Base-by-base conservation (phyloP, 2,888 invertebrate genomes). In the Ophonus ardosiacus region DNA sequence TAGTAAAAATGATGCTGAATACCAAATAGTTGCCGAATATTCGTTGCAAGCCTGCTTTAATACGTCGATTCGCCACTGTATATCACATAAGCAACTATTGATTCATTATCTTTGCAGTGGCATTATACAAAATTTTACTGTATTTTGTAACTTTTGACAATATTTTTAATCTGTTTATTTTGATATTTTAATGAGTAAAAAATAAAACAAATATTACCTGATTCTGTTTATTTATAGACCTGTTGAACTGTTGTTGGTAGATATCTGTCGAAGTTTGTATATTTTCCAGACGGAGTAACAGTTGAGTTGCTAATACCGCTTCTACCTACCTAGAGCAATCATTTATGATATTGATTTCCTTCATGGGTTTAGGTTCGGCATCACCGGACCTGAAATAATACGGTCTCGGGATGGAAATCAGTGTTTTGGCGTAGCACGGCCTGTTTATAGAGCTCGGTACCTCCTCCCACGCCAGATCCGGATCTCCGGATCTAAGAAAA, bases 361-460 rank as follows among this genome's bases (percentile, higher is more conserved):
- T 43, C 10, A 21, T 13, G 15, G 71, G 71, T 8, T 43, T 43
- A 40, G 71, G 71, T 18, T 74, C 43, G 18, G 68, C 68, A 38
- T 68, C 71, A 74, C 71, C 71, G 71, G 71, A 74, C 71, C 71
- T 74, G 71, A 74, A 51, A 74, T 74, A 74, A 74, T 74, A 74
- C 71, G 71, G 51, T 74, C 43, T 74, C 43, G 71, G 71, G 71
- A 43, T 74, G 71, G 71, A 74, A 74, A 74, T 74, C 71, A 74
- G 43, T 74, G 71, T 74, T 74, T 74, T n/a, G 71, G 43, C 40
- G 31, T 4, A 38, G 43, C 15, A 74, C 43, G 43, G 71, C 71
- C 71, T 74, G 71, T 74, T 74, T 74, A 74, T 74, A 74, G 71
- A 74, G 71, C 43, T 74, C 68, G 31, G 31, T 68, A 15, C 71